phyloP scores from a whole-genome alignment of 2,888 invertebrate genomes.

The Heliconius charithonia region DNA sequence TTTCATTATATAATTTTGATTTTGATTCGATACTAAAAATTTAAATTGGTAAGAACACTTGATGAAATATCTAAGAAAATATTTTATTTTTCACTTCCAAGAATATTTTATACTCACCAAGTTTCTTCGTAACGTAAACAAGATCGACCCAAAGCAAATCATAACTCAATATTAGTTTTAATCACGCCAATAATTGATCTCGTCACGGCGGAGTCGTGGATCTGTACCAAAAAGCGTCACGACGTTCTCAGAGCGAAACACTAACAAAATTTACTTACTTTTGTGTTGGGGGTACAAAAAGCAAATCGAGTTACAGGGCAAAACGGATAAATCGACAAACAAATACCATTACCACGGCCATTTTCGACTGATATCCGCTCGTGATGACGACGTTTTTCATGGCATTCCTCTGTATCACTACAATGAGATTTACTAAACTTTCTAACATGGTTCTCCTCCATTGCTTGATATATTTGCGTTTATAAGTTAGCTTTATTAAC shows the following conservation, averaged over 20 bases:
- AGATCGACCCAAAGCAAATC: conserved; percentile 60
- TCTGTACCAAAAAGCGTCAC: conserved; percentile 62
- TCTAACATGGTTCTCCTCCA: conserved; percentile 45
- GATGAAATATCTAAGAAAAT: not conserved
- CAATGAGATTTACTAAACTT: conserved; percentile 17
- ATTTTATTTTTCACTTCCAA: not conserved
- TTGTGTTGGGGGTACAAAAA: conserved; percentile 76
- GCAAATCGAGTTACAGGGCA: conserved; percentile 81
- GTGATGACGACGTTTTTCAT: conserved; percentile 79
- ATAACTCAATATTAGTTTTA: conserved; percentile 81
- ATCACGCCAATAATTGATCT: conserved; percentile 77
- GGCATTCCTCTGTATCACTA: conserved; percentile 47
- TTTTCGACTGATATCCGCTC: conserved; percentile 77
- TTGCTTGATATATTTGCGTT: conserved; percentile 47
- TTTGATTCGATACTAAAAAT: not conserved
- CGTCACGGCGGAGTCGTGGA: conserved; percentile 64
- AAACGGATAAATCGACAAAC: conserved; percentile 82
- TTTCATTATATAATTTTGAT: not conserved
- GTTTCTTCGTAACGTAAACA: conserved; percentile 45
- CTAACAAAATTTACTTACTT: conserved; percentile 80
- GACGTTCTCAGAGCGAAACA: conserved; percentile 61
- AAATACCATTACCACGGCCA: conserved; percentile 81
- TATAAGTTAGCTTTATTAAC: not conserved
- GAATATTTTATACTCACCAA: conserved; percentile 38
- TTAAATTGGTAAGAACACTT: not conserved